A percentile compares a stretch with the other conserved stretches of the same genome.
Evolutionary conservation across 1,140 invertebrate genomes (phyloP).

Genomic region (Penaeus japonicus): DNA sequence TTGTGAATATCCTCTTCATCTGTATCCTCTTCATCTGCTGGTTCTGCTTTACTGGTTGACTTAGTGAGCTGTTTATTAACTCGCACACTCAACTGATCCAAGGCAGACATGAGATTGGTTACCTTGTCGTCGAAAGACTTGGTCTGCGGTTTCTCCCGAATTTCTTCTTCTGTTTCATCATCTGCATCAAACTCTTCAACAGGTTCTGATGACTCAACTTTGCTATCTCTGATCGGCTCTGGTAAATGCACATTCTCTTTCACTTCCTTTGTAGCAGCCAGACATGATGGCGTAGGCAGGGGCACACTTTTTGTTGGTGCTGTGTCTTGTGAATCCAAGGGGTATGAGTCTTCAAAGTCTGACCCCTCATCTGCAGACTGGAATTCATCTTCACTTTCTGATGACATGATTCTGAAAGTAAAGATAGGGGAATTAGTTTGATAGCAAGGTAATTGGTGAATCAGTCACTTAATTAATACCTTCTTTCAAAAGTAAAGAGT

Average conservation of each 20-base stretch:
- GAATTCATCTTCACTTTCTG: slow-evolving; percentile 58
- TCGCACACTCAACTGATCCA: no score
- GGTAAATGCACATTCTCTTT: not conserved
- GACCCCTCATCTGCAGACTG: slow-evolving; percentile 56
- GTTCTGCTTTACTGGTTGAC: no score
- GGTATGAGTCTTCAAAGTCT: slow-evolving; percentile 36
- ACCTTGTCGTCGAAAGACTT: no score
- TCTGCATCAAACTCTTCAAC: not conserved
- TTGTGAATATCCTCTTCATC: not conserved
- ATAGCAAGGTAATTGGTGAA: no score
- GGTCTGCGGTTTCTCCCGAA: no score
- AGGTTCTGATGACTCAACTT: not conserved
- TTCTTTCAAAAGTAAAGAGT: no score
- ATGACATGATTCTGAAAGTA: slow-evolving; percentile 52
- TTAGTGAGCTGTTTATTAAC: no score
- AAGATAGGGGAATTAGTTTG: not conserved
- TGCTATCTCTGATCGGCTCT: not conserved
- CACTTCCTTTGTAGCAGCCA: not conserved
- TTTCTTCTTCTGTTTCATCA: not conserved
- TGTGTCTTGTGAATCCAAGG: not conserved
- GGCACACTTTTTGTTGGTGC: no score
- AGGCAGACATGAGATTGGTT: no score
- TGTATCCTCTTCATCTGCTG: not conserved
- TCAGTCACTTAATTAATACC: no score
- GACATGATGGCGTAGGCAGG: no score